Conservation (phyloP, 2,888 invertebrate genomes). For the Cephus rjabovi region DNA sequence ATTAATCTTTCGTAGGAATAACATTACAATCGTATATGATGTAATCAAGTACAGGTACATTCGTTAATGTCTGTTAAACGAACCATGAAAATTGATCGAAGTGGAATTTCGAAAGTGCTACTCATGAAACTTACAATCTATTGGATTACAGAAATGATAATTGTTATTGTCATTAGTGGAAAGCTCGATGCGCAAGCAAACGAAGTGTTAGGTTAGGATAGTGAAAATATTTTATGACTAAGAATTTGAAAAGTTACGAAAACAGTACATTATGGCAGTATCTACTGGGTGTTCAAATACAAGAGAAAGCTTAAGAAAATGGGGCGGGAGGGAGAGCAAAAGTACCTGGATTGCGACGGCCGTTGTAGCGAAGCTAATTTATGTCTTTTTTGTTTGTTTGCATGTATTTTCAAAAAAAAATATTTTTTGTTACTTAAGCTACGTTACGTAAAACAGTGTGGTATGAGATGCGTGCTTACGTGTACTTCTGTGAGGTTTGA, state of each 20-base stretch:
- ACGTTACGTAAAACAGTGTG: neutral
- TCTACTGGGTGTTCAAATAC: neutral
- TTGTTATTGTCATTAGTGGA: neutral
- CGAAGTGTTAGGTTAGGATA: too few relatives aligned
- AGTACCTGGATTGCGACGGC: conserved; percentile 56
- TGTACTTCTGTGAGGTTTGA: neutral
- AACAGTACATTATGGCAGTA: neutral
- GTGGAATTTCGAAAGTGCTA: neutral
- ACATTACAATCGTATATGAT: neutral
- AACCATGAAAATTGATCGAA: neutral
- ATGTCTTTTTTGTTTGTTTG: conserved; percentile 25
- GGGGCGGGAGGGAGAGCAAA: conserved; percentile 31
- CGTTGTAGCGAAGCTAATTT: conserved; percentile 49
- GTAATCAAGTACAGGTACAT: neutral
- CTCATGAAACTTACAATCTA: neutral
- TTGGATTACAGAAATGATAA: neutral
- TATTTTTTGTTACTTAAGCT: neutral
- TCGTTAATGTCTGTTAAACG: neutral
- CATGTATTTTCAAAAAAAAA: neutral
- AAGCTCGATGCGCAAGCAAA: neutral
- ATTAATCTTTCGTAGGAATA: neutral
- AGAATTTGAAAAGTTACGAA: neutral
- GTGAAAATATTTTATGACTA: neutral
- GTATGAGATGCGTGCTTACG: neutral
- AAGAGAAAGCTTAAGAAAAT: neutral